Percentiles rank a stretch among this genome's conserved stretches.
Evolutionary conservation across 2,888 invertebrate species (phyloP).

Genomic region (Cephalotes varians): DNA sequence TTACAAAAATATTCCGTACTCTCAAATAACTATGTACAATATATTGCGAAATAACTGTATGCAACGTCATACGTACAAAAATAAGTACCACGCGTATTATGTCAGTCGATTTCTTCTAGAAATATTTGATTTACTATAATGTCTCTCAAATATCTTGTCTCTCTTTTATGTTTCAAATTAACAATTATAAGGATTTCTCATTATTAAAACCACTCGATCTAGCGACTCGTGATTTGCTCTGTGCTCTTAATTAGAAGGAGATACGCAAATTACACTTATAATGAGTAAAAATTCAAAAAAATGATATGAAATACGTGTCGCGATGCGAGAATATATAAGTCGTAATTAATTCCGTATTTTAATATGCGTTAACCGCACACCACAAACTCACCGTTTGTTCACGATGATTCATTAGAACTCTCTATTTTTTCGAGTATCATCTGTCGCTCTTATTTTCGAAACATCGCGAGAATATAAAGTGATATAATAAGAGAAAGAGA

Average conservation of each 20-base stretch:
- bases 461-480: not conserved
- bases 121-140: not conserved
- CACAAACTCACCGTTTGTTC: not conserved
- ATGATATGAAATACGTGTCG: not conserved
- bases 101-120: not conserved
- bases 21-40: not conserved
- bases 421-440: not conserved
- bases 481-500: not conserved
- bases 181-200: not conserved
- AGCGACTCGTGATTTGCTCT: not conserved
- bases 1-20: not conserved
- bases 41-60: not conserved
- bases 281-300: not conserved
- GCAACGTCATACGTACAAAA: not conserved
- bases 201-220: not conserved
- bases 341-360: slow-evolving; percentile 9
- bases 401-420: not conserved
- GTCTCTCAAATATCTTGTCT: not conserved
- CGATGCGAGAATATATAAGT: not conserved
- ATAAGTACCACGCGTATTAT: not conserved
- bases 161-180: not conserved
- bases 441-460: not conserved
- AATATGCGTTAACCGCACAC: not conserved
- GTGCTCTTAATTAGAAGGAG: not conserved
- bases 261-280: not conserved